Evolutionary conservation across 2,113 vertebrate species (phyloP), one percentile per base, ranked within the genome.

Genomic region (Piprites chloris): DNA sequence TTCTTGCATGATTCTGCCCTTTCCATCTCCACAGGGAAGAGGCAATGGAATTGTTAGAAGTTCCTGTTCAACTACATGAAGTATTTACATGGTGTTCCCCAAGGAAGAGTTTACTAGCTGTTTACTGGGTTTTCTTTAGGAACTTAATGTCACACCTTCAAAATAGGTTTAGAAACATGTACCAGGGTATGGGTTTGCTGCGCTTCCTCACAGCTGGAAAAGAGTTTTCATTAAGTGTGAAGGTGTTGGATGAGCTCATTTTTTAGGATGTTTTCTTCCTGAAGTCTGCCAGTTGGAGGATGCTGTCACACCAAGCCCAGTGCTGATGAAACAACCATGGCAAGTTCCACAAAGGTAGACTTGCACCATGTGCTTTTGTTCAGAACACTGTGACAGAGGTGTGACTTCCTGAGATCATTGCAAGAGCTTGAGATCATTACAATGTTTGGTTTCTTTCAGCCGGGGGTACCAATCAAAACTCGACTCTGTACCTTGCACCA

Each of bases 401-500:
- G 53, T 55, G 53, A 65, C 16, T 61, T 56, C 9, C 7, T 75
- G 42, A 74, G 37, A 26, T 30, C 1, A 0, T 66, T 35, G 21
- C 14, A 41, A 2, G 24, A 71, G 56, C 14, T 71, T 49, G 47
- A 62, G 58, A 9, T 44, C n/a, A 12, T 37, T 52, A 19, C n/a
- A n/a, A 1, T 23, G 22, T 37, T 81, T 61, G 15, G 7, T 49
- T 76, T 84, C 23, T 67, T 81, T 75, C 42, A 58, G 39, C 14
- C 33, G 9, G 50, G 46, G n/a, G 23, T 41, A 37, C 49, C 33
- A 27, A 11, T 15, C 23, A 68, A 47, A 79, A 21, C 19, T 5
- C 1, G 1, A 12, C 18, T n/a, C 41, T n/a, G 4, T 73, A 9
- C 35, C 35, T 67, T 39, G 28, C 1, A 1, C 17, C 15, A 1